Evolutionary conservation across 2,113 vertebrate genomes (phyloP), one percentile per base, ranked within the genome.

Genomic region (Tenrec ecaudatus): DNA sequence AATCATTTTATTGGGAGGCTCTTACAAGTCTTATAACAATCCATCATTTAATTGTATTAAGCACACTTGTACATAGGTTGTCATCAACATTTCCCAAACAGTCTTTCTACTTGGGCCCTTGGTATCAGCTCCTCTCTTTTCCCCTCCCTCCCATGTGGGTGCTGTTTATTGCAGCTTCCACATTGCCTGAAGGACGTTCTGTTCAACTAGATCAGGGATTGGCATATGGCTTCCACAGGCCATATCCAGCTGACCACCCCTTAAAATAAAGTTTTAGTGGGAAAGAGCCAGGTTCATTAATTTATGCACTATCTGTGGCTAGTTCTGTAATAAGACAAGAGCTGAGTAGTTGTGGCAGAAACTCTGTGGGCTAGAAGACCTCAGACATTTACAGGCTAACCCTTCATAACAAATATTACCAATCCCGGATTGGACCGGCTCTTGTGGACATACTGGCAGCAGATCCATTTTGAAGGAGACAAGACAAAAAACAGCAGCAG

Each of bases 201-300:
- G 31, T 89, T 91, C 22, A 86, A 38, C 6, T 31, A 89, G 68
- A 79, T n/a, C n/a, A 82, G 76, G 62, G 25, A 22, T 43, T 92
- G 47, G 81, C 71, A 93, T 40, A 64, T 25, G 36, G 14, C 3
- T 6, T 36, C 15, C 88, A 1, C 76, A 77, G 58, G 47, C 40
- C 83, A 95, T 38, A 86, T 81, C 69, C 29, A 76, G 25, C 29
- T 25, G 40, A 33, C 19, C 9, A 43, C 38, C 25, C 82, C 5
- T 84, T 92, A 71, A 95, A 86, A 89, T 53, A 36, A 89, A n/a
- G n/a, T 91, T 90, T 47, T 68, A 33, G 23, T 58, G 25, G 14
- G 58, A 78, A 33, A 64, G 2, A 58, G 22, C 79, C 31, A 82
- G 36, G 38, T 25, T 66, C 12, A 53, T 83, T 80, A n/a, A 62